phyloP scores from a whole-genome alignment of 1,140 invertebrate genomes.

The Ips typographus region DNA sequence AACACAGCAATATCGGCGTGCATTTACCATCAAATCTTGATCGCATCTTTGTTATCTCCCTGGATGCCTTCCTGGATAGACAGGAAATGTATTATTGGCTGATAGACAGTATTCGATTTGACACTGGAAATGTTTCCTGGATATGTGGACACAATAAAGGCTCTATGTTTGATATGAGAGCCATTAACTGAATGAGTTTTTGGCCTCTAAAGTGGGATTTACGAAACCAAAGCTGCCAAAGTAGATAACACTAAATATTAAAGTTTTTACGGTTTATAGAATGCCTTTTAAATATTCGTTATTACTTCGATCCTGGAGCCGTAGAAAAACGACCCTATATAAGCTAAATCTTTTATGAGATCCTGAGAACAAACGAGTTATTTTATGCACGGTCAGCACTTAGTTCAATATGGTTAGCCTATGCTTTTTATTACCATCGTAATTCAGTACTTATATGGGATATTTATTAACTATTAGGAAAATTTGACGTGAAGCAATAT shows the following conservation, averaged over 20 bases:
- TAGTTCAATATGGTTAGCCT: conserved; percentile 9
- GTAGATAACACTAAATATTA: no score
- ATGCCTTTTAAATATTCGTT: conserved; percentile 8
- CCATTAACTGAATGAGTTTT: no score
- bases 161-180: no score
- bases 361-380: conserved; percentile 16
- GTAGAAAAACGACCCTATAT: conserved; percentile 11
- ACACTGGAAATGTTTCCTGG: conserved; percentile 26
- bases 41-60: conserved; percentile 19
- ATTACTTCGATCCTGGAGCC: conserved; percentile 1
- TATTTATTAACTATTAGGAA: no score
- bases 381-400: conserved; percentile 24
- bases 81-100: conserved; percentile 25
- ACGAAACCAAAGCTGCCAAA: no score
- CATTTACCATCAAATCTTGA: conserved; percentile 14
- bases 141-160: background rate
- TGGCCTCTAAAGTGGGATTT: no score
- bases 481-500: no score
- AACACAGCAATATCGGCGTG: background rate
- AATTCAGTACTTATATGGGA: background rate
- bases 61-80: conserved; percentile 22
- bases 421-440: conserved; percentile 16
- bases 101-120: conserved; percentile 22
- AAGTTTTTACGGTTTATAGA: no score
- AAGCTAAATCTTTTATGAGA: conserved; percentile 22